Conservation (phyloP, 1,140 invertebrate species). For the Tyrophagus putrescentiae region DNA sequence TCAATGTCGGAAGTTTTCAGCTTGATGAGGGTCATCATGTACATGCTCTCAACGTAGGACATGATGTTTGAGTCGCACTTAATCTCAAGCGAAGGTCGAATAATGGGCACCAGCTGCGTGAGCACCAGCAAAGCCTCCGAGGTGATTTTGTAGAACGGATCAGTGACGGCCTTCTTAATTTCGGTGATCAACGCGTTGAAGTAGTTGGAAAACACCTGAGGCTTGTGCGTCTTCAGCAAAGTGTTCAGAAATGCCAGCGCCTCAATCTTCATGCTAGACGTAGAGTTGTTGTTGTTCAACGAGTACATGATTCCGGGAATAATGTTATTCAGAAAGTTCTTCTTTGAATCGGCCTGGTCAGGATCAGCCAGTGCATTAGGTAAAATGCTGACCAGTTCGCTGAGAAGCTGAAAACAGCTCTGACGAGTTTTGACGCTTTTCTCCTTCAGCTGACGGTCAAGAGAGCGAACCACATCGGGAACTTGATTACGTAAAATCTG, state of each 20-base stretch:
- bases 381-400: constrained; percentile 72
- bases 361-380: constrained; percentile 74
- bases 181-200: constrained; percentile 67
- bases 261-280: constrained; percentile 97
- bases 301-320: constrained; percentile 82
- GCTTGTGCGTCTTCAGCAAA: constrained; percentile 63
- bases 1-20: constrained; percentile 90
- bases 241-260: constrained; percentile 82
- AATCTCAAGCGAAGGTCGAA: constrained; percentile 59
- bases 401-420: constrained; percentile 74
- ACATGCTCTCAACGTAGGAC: constrained; percentile 61
- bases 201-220: constrained; percentile 59
- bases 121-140: constrained; percentile 82
- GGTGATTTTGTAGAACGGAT: constrained; percentile 96
- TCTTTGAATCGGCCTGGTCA: constrained; percentile 28
- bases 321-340: constrained; percentile 40
- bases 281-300: constrained; percentile 71
- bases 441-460: constrained; percentile 79
- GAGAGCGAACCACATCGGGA: constrained; percentile 61
- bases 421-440: constrained; percentile 85
- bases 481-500: constrained; percentile 41
- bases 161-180: constrained; percentile 69
- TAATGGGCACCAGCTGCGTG: constrained; percentile 84
- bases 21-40: constrained; percentile 63
- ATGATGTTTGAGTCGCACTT: constrained; percentile 52